Evolutionary conservation across 2,888 invertebrate genomes (phyloP).

Genomic region (Brenthis hecate): DNA sequence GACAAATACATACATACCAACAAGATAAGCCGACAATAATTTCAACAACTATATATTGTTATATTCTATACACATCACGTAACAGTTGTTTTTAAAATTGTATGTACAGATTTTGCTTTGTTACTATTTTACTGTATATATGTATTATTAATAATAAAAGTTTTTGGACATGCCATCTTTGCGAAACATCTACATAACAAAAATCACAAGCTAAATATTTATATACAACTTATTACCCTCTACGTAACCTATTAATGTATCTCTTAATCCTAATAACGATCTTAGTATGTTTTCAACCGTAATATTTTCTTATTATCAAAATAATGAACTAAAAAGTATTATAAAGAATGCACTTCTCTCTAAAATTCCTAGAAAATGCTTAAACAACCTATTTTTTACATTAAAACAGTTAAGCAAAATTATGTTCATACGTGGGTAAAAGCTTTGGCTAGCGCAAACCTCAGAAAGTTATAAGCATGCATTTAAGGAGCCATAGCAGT

Average conservation of each 20-base stretch:
- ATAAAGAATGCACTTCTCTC: background rate
- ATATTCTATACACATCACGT: too few species aligned
- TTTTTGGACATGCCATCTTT: background rate
- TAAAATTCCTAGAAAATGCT: background rate
- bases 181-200: background rate
- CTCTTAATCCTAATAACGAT: background rate
- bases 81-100: too few species aligned
- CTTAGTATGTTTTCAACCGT: background rate
- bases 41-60: too few species aligned
- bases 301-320: conserved; percentile 72
- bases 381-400: background rate
- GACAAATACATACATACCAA: too few species aligned
- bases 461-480: conserved; percentile 17
- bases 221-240: conserved; percentile 16
- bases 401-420: conserved; percentile 4
- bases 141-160: background rate
- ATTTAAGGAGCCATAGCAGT: conserved; percentile 19
- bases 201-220: background rate
- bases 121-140: too few species aligned
- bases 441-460: background rate
- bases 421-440: conserved; percentile 48
- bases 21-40: too few species aligned
- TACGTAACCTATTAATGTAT: conserved; percentile 6
- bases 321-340: conserved; percentile 46
- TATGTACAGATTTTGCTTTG: too few species aligned